Evolutionary conservation across 2,113 vertebrate genomes (phyloP).

Genomic region (Uria aalge): DNA sequence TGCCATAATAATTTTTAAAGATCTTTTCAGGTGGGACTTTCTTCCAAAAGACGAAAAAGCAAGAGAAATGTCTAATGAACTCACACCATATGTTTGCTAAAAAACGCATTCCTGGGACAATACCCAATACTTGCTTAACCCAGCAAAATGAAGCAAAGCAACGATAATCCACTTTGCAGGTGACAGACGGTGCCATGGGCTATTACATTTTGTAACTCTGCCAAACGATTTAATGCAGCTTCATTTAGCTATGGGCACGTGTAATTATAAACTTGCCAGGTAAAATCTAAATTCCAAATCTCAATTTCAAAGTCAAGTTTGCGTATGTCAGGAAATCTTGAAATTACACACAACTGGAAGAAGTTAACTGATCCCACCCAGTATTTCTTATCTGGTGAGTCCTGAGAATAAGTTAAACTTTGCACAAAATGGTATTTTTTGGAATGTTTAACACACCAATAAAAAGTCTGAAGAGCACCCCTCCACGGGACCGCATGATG

Average conservation of each 20-base stretch:
- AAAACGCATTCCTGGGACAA: background rate
- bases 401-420: background rate
- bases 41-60: background rate
- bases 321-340: background rate
- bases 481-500: background rate
- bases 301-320: background rate
- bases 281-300: background rate
- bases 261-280: background rate
- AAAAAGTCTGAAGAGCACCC: background rate
- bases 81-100: background rate
- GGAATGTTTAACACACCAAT: background rate
- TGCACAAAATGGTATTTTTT: background rate
- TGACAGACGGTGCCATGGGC: background rate
- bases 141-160: background rate
- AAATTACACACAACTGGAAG: background rate
- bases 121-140: background rate
- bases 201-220: background rate
- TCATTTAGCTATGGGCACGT: background rate
- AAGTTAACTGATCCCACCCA: background rate
- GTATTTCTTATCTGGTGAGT: background rate
- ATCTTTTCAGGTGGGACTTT: background rate
- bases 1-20: background rate
- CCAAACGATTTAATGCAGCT: background rate
- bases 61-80: background rate
- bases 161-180: background rate